Percentiles rank a stretch among this genome's conserved stretches.
Evolutionary conservation across 2,888 invertebrate species (phyloP).

Genomic region (Scelioninae gen. 1): DNA sequence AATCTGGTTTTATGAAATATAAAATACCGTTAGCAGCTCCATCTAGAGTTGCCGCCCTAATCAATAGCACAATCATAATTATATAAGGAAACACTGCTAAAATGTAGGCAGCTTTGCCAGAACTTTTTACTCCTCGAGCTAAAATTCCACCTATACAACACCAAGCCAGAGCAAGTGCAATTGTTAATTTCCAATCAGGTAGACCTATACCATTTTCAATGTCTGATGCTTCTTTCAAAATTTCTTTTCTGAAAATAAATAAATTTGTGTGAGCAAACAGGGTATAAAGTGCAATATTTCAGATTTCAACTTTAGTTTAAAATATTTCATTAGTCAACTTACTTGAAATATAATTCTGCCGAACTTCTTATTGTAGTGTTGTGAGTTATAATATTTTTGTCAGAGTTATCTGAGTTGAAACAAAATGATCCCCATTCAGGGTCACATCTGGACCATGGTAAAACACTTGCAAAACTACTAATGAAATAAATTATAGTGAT

Average conservation of each 20-base stretch:
- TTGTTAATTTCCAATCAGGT: slow-evolving; percentile 86
- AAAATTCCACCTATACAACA: slow-evolving; percentile 85
- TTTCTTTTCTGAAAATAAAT: slow-evolving; percentile 83
- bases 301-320: too few relatives aligned
- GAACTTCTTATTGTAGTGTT: slow-evolving; percentile 74
- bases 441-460: slow-evolving; percentile 84
- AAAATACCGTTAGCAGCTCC: slow-evolving; percentile 87
- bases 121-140: slow-evolving; percentile 86
- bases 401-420: slow-evolving; percentile 71
- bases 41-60: slow-evolving; percentile 86
- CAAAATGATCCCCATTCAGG: slow-evolving; percentile 77
- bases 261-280: neutral
- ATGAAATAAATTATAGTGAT: slow-evolving; percentile 84
- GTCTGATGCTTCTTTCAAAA: slow-evolving; percentile 85
- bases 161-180: slow-evolving; percentile 86
- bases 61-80: slow-evolving; percentile 87
- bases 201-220: slow-evolving; percentile 86
- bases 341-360: slow-evolving; percentile 81
- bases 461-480: slow-evolving; percentile 81
- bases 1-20: slow-evolving; percentile 88
- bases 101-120: slow-evolving; percentile 89
- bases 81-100: slow-evolving; percentile 89
- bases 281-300: too few relatives aligned
- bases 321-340: slow-evolving; percentile 58
- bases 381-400: too few relatives aligned